Base-by-base conservation (phyloP, 1,140 invertebrate genomes). In the Monomorium pharaonis region DNA sequence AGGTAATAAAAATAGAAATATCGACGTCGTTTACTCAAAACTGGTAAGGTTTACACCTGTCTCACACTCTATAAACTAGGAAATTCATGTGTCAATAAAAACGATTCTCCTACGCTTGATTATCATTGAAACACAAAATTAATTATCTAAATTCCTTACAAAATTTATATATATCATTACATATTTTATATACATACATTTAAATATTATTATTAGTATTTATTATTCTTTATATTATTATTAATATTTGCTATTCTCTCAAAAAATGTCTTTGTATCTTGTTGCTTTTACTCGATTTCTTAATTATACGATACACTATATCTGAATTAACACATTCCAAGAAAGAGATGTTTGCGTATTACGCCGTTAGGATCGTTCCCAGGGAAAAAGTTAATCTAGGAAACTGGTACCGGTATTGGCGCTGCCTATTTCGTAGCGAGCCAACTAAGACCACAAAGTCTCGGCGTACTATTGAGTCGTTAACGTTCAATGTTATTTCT, bases 1-100 rank as follows among this genome's bases (percentile, higher is more conserved):
- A 72, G 63, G 89, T 84, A 86, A 88, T 88, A 81, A 86, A 86
- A 88, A 91, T 90, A 72, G 67, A 54, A 83, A 80, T 69, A 80
- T 69, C 67, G 37, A 47, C 24, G 37, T 24, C 78, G 24, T 83
- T 83, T 42, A 70, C 18, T 27, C 49, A 60, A 83, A 83, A 74
- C 42, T 30, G n/a, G 16, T 16, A 21, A 74, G 30, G n/a, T 44
- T 42, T 62, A 74, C 51, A 27, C n/a, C 27, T 47, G 51, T 60
- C 30, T 74, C 27, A 6, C 51, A 60, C 54, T 44, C 49, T 30
- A 24, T 30, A 72, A 72, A 70, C 24, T 44, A 65, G 2, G 7
- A 54, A 69, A 70, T 70, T 72, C 18, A 49, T 16, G 14, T 24
- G n/a, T 60, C 24, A 18, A n/a, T 21, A 65, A 65, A 42, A 2